These are phyloP conservation scores for Torymus tubicola DNA, from an alignment of 2,888 invertebrate species.

Conservation along the genomic window DNA sequence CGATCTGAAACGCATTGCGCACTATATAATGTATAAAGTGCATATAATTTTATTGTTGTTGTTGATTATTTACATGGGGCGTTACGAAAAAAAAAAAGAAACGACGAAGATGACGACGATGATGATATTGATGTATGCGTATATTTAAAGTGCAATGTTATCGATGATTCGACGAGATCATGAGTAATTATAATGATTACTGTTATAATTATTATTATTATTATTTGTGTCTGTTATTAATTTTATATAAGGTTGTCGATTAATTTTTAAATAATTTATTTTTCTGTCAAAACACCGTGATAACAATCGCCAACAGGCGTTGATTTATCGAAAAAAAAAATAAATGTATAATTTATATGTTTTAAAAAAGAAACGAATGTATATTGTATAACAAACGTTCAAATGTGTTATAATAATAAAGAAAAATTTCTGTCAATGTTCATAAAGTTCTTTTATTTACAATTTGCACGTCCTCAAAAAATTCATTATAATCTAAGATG, in stretches of 20 bases:
- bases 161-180: slow-evolving; percentile 13
- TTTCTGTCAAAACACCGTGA: slow-evolving; percentile 24
- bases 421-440: slow-evolving; percentile 41
- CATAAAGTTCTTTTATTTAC: not conserved
- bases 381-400: slow-evolving; percentile 39
- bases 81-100: too few species aligned
- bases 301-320: slow-evolving; percentile 19
- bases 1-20: not conserved
- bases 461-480: too few species aligned
- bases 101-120: too few species aligned
- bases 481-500: too few species aligned
- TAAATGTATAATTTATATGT: slow-evolving; percentile 27
- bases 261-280: slow-evolving; percentile 27
- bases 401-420: slow-evolving; percentile 52
- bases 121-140: not conserved
- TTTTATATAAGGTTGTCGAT: slow-evolving; percentile 41
- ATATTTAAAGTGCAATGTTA: slow-evolving; percentile 34
- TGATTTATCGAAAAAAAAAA: slow-evolving; percentile 21
- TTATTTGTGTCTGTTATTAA: slow-evolving; percentile 42
- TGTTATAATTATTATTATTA: slow-evolving; percentile 7
- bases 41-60: slow-evolving; percentile 5
- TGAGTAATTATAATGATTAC: not conserved
- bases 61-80: too few species aligned
- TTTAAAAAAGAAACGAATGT: slow-evolving; percentile 13
- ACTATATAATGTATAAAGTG: not conserved